These are phyloP conservation scores for Ecdyonurus torrentis DNA, from an alignment of 2,888 invertebrate species.

Conservation along the genomic window DNA sequence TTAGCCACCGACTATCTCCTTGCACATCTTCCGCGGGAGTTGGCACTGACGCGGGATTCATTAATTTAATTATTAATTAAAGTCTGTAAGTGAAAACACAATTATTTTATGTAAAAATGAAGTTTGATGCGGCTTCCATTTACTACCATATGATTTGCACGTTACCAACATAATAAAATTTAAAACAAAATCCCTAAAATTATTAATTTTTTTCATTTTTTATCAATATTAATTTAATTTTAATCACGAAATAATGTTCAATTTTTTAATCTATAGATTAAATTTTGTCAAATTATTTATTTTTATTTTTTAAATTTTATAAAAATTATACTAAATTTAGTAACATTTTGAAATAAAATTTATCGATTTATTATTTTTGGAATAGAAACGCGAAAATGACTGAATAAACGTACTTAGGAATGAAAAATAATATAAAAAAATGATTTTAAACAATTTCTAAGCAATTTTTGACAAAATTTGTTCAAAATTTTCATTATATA, in stretches of 20 bases:
- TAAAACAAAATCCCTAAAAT: neutral
- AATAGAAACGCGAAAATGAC: too few relatives aligned
- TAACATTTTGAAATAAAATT: neutral
- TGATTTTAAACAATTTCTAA: too few relatives aligned
- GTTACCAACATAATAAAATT: neutral
- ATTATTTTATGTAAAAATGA: neutral
- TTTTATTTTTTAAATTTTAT: neutral
- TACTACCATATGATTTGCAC: neutral
- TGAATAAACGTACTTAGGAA: too few relatives aligned
- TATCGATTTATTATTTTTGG: neutral
- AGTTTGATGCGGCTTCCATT: neutral
- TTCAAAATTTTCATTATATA: too few relatives aligned
- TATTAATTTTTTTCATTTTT: neutral
- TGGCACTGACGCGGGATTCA: constrained; percentile 60
- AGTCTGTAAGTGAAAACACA: neutral
- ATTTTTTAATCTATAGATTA: too few relatives aligned
- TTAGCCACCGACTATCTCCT: constrained; percentile 76
- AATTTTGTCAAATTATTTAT: too few relatives aligned
- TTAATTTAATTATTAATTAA: constrained; percentile 19
- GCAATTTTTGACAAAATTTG: too few relatives aligned
- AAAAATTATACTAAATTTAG: neutral
- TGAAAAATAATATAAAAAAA: too few relatives aligned
- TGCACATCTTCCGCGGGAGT: constrained; percentile 55
- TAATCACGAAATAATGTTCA: too few relatives aligned
- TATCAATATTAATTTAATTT: too few relatives aligned